phyloP scores from a whole-genome alignment of 2,797 vertebrate genomes.

The Euthynnus affinis region DNA sequence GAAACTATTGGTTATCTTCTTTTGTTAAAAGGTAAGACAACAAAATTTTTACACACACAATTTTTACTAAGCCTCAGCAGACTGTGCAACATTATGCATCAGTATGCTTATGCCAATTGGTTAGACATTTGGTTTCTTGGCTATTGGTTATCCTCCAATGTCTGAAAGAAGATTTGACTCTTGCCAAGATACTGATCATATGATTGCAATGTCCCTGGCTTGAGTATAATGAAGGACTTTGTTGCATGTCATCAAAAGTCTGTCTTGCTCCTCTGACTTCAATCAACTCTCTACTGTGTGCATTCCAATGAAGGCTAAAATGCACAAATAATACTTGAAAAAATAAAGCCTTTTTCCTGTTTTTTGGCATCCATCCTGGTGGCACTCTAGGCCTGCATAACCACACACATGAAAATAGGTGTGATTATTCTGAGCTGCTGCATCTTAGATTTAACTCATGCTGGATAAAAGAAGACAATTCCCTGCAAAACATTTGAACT shows the following conservation, averaged over 20 bases:
- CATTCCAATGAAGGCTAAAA: not conserved
- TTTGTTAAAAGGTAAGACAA: too few species aligned
- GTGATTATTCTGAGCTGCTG: not conserved
- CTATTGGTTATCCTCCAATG: not conserved
- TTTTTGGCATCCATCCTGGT: not conserved
- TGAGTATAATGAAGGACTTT: not conserved
- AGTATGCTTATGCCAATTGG: not conserved
- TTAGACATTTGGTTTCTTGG: not conserved
- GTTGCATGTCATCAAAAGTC: not conserved
- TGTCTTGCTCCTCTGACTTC: too few species aligned
- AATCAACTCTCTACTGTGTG: not conserved
- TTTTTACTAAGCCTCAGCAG: too few species aligned
- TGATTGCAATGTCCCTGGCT: not conserved
- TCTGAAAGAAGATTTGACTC: not conserved
- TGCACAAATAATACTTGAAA: too few species aligned
- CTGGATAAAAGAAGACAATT: conserved; percentile 3
- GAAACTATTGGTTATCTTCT: too few species aligned
- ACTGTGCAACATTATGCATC: not conserved
- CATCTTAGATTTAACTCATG: conserved; percentile 2
- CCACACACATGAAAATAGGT: not conserved
- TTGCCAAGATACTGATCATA: not conserved
- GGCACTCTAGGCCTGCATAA: not conserved
- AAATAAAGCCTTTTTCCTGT: not conserved
- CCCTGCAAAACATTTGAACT: not conserved
- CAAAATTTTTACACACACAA: too few species aligned